Evolutionary conservation across 2,113 vertebrate species (phyloP), one percentile per base, ranked within the genome.

Genomic region (Otus sunia): DNA sequence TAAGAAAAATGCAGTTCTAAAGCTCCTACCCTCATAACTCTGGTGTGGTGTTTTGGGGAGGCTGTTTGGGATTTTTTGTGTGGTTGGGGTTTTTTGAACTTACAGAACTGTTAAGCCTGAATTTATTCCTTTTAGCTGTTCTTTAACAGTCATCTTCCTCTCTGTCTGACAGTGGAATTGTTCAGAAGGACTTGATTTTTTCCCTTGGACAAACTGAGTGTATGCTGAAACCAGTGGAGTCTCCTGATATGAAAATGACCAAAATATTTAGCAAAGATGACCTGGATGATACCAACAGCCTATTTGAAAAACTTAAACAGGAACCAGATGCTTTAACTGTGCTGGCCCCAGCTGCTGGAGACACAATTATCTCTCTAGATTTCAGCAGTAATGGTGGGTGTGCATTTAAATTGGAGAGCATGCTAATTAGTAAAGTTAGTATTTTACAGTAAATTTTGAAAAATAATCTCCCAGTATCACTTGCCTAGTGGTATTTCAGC

Each of bases 121-220:
- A 74, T 74, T 71, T 82, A 26, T 53, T 86, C 32, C 11, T 93
- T 74, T 64, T 66, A 94, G 72, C n/a, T 77, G 34, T 55, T 88
- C 52, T 76, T 74, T 93, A 89, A 90, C 43, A 68, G 32, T 73
- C 4, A 10, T 66, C 34, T 87, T 80, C 34, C 67, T 92, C 92
- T 95, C 84, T 80, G 43, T 94, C 76, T 96, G 85, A 86, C 98
- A 99, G 99, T 97, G 99, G 98, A 94, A 98, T 99, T 97, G 99
- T 99, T 96, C 98, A 99, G 94, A 98, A 99, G 88, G 98, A 99
- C 88, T 95, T 99, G 95, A 98, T 99, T 96, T 97, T 99, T 96
- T 99, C 99, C 83, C 98, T 99, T 98, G 99, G 99, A 97, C 99
- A 99, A 98, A 99, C 98, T 2, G 98, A 98, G 97, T 98, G 98